Evolutionary conservation across 2,113 vertebrate genomes (phyloP), one percentile per base, ranked within the genome.

Genomic region (Onychorhynchus coronatus): DNA sequence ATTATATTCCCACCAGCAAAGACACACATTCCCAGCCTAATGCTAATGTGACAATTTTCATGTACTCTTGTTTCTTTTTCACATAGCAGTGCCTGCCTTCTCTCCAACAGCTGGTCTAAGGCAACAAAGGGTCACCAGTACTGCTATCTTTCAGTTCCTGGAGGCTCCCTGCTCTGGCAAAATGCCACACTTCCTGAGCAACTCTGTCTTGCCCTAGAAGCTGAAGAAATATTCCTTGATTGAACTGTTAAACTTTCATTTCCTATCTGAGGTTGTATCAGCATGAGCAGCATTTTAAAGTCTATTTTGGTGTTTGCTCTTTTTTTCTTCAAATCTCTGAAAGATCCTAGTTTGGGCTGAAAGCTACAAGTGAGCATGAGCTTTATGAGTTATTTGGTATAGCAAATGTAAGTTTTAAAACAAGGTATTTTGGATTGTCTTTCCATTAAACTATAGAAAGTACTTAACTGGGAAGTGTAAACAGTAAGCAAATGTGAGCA

Each of bases 221-320:
- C 50, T 80, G 74, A 63, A 79, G 63, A 96, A 84, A 65, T 95
- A 85, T 90, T 88, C 87, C 28, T 27, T 50, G 47, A 80, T 19
- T 94, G 85, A 94, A 91, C 72, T 91, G 75, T 59, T 95, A 94
- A 77, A 90, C 78, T 93, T 96, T 91, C 23, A 62, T 92, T 93
- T 95, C 67, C 90, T 94, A 77, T 65, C 67, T 84, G 71, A 87
- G 49, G 27, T 53, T 89, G 27, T 65, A 53, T 61, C 65, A 90
- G 53, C 65, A 88, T 39, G 28, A 91, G 41, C 49, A 96, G 23
- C 49, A 62, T 84, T 88, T 95, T 75, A 81, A 77, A 89, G 15
- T 55, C 55, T 86, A 11, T 89, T 87, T 75, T 16, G 4, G 19
- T 66, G 37, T 71, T 77, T 89, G 11, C 14, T 75, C 49, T 72